phyloP scores from a whole-genome alignment of 1,140 invertebrate genomes.

The Battus philenor region DNA sequence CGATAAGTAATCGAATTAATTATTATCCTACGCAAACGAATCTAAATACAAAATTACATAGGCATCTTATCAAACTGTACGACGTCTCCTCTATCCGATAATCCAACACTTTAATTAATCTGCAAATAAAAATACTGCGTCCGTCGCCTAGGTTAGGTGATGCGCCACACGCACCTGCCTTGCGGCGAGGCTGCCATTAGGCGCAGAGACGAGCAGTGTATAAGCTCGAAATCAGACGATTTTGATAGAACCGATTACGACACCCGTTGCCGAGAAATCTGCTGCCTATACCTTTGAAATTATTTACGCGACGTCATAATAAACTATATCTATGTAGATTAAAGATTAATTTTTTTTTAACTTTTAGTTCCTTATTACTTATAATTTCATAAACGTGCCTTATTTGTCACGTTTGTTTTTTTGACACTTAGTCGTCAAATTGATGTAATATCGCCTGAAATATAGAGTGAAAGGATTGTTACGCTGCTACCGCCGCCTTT shows the following conservation, averaged over 20 bases:
- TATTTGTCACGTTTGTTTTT: too few species aligned
- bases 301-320: too few species aligned
- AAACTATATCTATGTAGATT: too few species aligned
- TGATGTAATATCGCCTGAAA: too few species aligned
- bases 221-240: conserved; percentile 15
- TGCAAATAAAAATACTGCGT: conserved; percentile 18
- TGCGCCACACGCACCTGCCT: conserved; percentile 30
- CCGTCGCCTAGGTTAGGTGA: conserved; percentile 14
- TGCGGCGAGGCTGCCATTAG: conserved; percentile 26
- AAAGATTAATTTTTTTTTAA: too few species aligned
- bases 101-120: conserved; percentile 26
- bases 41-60: conserved; percentile 23
- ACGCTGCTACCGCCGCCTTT: too few species aligned
- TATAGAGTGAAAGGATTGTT: too few species aligned
- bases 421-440: too few species aligned
- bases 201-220: conserved; percentile 19
- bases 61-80: conserved; percentile 16
- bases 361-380: too few species aligned
- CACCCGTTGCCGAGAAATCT: conserved; percentile 27
- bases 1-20: conserved; percentile 14
- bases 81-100: conserved; percentile 22
- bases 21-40: conserved; percentile 3
- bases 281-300: too few species aligned
- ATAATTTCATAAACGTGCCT: too few species aligned
- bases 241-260: conserved; percentile 20